Evolutionary conservation across 2,113 vertebrate genomes (phyloP).

Genomic region (Sinocyclocheilus grahami): DNA sequence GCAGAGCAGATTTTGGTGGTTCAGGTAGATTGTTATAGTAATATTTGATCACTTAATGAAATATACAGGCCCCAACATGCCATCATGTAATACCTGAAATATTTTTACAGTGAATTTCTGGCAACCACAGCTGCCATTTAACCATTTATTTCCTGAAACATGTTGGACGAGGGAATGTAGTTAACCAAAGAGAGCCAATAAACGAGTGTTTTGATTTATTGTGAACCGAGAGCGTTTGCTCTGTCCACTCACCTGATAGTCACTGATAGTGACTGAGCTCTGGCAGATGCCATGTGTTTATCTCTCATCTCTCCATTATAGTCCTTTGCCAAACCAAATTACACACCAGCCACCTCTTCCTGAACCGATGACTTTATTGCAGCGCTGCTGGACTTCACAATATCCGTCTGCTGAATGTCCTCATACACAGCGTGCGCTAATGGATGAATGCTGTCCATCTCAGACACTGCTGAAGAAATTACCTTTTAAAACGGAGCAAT

Average conservation of each 20-base stretch:
- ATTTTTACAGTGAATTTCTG: too few relatives aligned
- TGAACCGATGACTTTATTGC: slow-evolving; percentile 22
- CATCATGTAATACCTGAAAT: too few relatives aligned
- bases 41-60: too few relatives aligned
- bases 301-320: slow-evolving; percentile 10
- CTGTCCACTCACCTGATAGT: not conserved
- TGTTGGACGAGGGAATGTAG: not conserved
- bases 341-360: not conserved
- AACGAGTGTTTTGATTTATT: slow-evolving; percentile 2
- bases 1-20: too few relatives aligned
- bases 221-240: not conserved
- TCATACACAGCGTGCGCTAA: not conserved
- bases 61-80: too few relatives aligned
- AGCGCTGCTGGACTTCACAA: not conserved
- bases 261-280: not conserved
- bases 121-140: too few relatives aligned
- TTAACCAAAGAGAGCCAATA: not conserved
- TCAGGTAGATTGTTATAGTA: too few relatives aligned
- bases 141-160: not conserved
- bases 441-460: not conserved
- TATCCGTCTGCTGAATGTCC: not conserved
- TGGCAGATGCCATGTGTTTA: slow-evolving; percentile 11
- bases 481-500: slow-evolving; percentile 1
- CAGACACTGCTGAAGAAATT: not conserved
- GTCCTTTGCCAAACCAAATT: slow-evolving; percentile 29